Percentiles rank a stretch among this genome's conserved stretches.
phyloP scores from a whole-genome alignment of 1,140 invertebrate species.

The Camponotus floridanus region DNA sequence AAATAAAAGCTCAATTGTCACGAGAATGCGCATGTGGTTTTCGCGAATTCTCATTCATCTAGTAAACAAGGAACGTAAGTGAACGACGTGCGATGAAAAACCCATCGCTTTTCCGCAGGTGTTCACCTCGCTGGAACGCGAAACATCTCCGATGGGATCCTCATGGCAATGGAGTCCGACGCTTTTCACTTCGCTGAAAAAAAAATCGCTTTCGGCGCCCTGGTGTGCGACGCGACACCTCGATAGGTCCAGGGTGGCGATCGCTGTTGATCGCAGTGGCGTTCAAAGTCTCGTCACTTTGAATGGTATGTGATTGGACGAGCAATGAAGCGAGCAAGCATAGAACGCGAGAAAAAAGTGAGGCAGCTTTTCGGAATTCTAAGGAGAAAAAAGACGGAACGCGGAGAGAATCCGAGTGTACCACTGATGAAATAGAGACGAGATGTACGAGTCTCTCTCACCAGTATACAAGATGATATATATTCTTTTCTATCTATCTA shows the following conservation, averaged over 20 bases:
- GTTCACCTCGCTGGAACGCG: background rate
- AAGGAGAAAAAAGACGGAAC: conserved; percentile 33
- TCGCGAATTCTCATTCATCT: background rate
- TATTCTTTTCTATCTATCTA: background rate
- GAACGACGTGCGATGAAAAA: background rate
- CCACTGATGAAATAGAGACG: background rate
- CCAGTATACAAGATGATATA: conserved; percentile 15
- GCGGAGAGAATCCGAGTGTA: conserved; percentile 11
- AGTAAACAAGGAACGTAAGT: background rate
- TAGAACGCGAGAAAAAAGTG: conserved; percentile 58
- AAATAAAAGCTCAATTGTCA: background rate
- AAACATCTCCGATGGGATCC: background rate
- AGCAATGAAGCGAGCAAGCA: conserved; percentile 73
- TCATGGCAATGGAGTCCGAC: background rate
- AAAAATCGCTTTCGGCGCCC: conserved; percentile 55
- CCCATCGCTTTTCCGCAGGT: conserved; percentile 2
- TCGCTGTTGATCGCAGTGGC: conserved; percentile 76
- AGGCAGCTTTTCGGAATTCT: background rate
- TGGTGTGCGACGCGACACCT: conserved; percentile 41
- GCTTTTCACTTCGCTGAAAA: conserved; percentile 39
- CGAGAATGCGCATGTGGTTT: background rate
- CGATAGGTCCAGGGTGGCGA: conserved; percentile 38
- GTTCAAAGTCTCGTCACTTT: conserved; percentile 74
- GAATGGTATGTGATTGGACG: conserved; percentile 79
- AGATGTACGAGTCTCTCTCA: background rate